Conservation (phyloP, 2,888 invertebrate species). For the Orchesellides sinensis region DNA sequence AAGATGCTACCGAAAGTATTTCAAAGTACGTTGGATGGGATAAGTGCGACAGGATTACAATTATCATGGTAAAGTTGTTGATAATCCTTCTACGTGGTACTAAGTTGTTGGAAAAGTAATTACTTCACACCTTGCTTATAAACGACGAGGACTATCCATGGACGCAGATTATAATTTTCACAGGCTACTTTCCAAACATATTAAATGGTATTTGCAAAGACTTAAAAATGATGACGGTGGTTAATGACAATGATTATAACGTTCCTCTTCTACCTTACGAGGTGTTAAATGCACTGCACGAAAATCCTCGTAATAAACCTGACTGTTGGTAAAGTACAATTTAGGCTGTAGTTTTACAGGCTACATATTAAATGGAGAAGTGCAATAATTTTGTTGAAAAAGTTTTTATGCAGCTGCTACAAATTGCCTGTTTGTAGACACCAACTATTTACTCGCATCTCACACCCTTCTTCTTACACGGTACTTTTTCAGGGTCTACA, state of each 20-base stretch:
- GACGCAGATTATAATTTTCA: conserved; percentile 2
- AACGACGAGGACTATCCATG: neutral
- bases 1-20: no score
- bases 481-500: no score
- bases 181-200: no score
- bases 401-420: conserved; percentile 19
- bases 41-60: no score
- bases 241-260: neutral
- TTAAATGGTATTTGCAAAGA: neutral
- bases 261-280: neutral
- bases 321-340: neutral
- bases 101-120: conserved; percentile 16
- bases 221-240: neutral
- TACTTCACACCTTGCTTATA: conserved; percentile 20
- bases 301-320: conserved; percentile 2
- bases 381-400: conserved; percentile 42
- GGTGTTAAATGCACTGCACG: neutral
- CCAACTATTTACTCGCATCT: no score
- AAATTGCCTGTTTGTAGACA: neutral
- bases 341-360: no score
- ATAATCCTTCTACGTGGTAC: no score
- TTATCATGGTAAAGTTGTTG: no score
- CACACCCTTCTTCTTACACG: neutral
- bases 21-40: no score
- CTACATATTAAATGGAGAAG: conserved; percentile 25